Evolutionary conservation across 2,113 vertebrate species (phyloP).

Genomic region (Dasyurus viverrinus): DNA sequence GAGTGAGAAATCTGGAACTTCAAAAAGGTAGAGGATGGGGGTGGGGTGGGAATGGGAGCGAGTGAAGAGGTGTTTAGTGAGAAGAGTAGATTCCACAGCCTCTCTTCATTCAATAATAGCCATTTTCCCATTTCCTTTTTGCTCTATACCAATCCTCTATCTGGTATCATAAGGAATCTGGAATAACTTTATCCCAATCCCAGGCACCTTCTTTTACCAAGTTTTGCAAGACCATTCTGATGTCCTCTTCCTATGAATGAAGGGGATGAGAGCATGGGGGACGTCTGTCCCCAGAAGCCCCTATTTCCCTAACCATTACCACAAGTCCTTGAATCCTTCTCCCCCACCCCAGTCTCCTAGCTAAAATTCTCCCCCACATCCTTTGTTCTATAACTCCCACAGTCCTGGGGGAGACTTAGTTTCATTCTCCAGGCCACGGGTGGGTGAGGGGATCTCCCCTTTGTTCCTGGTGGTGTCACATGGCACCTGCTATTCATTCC

Average conservation of each 20-base stretch:
- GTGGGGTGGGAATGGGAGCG: no score
- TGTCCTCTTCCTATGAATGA: background rate
- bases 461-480: constrained; percentile 56
- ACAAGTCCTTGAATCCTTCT: background rate
- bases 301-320: background rate
- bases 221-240: background rate
- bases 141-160: background rate
- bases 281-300: background rate
- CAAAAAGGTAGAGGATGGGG: background rate
- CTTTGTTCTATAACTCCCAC: background rate
- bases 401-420: background rate
- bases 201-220: background rate
- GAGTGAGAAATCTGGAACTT: background rate
- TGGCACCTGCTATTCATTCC: constrained; percentile 63
- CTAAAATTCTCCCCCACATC: background rate
- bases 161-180: background rate
- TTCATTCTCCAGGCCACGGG: constrained; percentile 2
- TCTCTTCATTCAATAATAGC: background rate
- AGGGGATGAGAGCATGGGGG: background rate
- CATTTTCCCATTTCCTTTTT: background rate
- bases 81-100: background rate
- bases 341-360: background rate
- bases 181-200: background rate
- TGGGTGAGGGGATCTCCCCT: constrained; percentile 63
- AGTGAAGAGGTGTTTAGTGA: background rate